Conservation (phyloP, 2,888 invertebrate genomes). For the Vannuccia rotundouncinata region DNA sequence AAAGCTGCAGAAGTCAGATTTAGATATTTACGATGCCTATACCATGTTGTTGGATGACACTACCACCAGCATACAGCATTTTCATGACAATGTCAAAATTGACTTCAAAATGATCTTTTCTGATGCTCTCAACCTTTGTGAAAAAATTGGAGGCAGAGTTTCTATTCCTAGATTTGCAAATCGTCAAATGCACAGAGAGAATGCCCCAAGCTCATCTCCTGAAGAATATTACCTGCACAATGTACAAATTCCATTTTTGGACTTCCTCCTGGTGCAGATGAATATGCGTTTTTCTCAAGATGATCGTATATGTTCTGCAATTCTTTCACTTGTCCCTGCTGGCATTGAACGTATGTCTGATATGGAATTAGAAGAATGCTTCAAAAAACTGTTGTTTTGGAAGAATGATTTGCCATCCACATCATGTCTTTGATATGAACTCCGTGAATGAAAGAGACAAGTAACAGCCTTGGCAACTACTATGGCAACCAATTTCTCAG, state of each 20-base stretch:
- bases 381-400: neutral
- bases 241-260: neutral
- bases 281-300: neutral
- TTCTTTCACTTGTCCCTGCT: neutral
- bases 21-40: neutral
- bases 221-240: conserved; percentile 6
- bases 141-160: neutral
- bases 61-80: neutral
- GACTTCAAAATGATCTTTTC: neutral
- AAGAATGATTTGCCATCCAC: neutral
- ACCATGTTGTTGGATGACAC: neutral
- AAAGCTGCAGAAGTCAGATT: neutral
- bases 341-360: neutral
- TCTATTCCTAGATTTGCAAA: conserved; percentile 13
- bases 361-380: neutral
- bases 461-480: neutral
- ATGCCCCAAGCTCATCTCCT: neutral
- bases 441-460: neutral
- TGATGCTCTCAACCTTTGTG: neutral
- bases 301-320: neutral
- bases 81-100: neutral
- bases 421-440: neutral
- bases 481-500: neutral
- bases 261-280: neutral
- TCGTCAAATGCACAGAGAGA: neutral